Base-by-base conservation (phyloP, 64 coral and sea anemone species). In the Pocillopora damicornis region DNA sequence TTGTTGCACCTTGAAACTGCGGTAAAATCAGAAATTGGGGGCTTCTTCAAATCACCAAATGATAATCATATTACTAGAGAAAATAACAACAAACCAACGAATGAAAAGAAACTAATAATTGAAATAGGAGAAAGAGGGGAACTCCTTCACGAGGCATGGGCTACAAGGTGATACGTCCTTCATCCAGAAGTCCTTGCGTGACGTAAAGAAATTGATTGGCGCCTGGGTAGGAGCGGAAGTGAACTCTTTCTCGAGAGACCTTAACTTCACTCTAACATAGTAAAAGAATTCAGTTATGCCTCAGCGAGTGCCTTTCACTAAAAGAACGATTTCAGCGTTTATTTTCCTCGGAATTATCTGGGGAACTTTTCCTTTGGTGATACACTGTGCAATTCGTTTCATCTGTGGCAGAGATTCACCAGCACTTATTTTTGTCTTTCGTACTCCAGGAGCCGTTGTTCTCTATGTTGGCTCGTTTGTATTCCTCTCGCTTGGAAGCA, bases 361-460 rank as follows among this genome's bases (percentile, higher is more conserved):
- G 30, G 96, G 96, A 78, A 92, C 90, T 15, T 98, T 98, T 71
- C 87, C 90, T 25, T 65, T 93, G n/a, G 93, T 57, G 15, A 90
- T 98, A 30, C 76, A 95, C 51, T 95, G 92, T 66, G 93, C 93
- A 23, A 69, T 95, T 9, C 59, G 25, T 71, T 92, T 93, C 10
- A 95, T 92, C 75, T 30, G 30, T 30, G 30, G 30, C 30, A 30
- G 30, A 30, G 83, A 72, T 26, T 92, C 90, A 30, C 74, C 96
- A 3, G 90, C 90, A 25, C 90, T 98, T 36, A 75, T 98, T 20
- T 98, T 98, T 91, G 75, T 98, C 15, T 90, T 98, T 58, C 96
- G 93, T 75, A 98, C 96, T 60, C 96, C 96, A 65, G 96, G 96
- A 20, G 79, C 93, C 61, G 59, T 98, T 16, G 45, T 77, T 0